These are phyloP conservation scores for Sialis fuliginosa DNA, from an alignment of 2,888 invertebrate genomes.

Conservation along the genomic window DNA sequence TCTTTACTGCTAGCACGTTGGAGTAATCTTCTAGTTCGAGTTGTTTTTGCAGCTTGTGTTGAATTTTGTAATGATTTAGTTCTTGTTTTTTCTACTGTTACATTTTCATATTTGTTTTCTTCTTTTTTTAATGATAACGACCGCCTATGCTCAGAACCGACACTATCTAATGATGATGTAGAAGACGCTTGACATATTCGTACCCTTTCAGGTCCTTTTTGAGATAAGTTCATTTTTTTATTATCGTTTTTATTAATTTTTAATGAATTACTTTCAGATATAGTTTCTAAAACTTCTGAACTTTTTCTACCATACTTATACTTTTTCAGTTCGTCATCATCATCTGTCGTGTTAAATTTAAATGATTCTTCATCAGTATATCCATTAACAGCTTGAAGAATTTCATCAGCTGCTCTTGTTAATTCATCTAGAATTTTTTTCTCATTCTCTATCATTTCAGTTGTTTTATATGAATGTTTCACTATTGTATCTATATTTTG, in stretches of 20 bases:
- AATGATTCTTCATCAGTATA: constrained; percentile 29
- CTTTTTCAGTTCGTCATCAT: constrained; percentile 22
- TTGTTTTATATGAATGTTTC: constrained; percentile 15
- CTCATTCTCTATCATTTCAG: constrained; percentile 21
- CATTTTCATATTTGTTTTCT: constrained; percentile 10
- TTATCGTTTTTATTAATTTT: constrained; percentile 12
- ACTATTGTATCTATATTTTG: constrained; percentile 18
- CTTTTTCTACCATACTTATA: constrained; percentile 14
- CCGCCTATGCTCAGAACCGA: constrained; percentile 12
- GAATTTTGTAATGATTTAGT: constrained; percentile 10
- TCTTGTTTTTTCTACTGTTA: constrained; percentile 13
- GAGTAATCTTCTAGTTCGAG: constrained; percentile 23
- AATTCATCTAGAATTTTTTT: constrained; percentile 32
- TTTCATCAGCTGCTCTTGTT: constrained; percentile 38
- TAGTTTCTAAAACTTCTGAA: constrained; percentile 21
- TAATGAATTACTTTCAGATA: constrained; percentile 25
- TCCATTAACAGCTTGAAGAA: constrained; percentile 33
- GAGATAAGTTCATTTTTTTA: constrained; percentile 9
- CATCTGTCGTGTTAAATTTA: constrained; percentile 19
- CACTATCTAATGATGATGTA: constrained; percentile 24
- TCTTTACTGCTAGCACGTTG: constrained; percentile 32
- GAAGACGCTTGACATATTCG: constrained; percentile 21
- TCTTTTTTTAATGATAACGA: neutral
- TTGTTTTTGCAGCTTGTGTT: constrained; percentile 14
- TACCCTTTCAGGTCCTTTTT: constrained; percentile 10